Evolutionary conservation across 2,888 invertebrate species (phyloP).

Genomic region (Invenusta paracnida): DNA sequence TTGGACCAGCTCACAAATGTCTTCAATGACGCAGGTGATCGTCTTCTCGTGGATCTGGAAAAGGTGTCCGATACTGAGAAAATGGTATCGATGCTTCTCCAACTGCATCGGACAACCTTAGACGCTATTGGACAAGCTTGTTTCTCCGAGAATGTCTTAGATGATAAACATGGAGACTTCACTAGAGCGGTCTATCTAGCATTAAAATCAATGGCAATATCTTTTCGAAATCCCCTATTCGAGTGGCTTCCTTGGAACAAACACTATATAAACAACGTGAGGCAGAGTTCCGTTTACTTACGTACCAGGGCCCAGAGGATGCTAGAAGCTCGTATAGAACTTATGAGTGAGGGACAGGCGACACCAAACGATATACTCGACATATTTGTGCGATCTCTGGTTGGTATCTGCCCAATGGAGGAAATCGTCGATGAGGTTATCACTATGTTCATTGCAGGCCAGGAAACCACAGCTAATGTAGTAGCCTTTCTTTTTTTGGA

Average conservation of each 20-base stretch:
- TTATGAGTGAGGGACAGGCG: background rate
- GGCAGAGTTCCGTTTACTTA: background rate
- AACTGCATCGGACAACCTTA: conserved; percentile 1
- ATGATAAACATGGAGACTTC: background rate
- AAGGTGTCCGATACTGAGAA: conserved; percentile 23
- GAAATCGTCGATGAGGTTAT: conserved; percentile 46
- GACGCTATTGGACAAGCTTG: conserved; percentile 31
- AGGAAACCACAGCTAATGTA: conserved; percentile 47
- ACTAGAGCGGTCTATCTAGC: background rate
- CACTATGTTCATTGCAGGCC: conserved; percentile 47
- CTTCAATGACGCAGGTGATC: conserved; percentile 38
- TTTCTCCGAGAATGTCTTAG: conserved; percentile 31
- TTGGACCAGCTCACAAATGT: background rate
- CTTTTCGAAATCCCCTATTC: background rate
- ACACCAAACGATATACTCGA: background rate
- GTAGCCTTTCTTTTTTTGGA: conserved; percentile 45
- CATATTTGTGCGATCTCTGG: background rate
- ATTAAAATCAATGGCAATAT: background rate
- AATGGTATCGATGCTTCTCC: conserved; percentile 4
- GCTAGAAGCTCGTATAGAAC: background rate
- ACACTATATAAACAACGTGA: background rate
- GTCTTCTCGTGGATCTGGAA: conserved; percentile 34
- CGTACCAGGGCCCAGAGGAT: background rate
- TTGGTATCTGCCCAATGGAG: background rate
- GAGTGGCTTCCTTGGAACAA: conserved; percentile 7